These are phyloP conservation scores for Fissipunctia ypsillon DNA, from an alignment of 2,888 invertebrate species.

Conservation along the genomic window DNA sequence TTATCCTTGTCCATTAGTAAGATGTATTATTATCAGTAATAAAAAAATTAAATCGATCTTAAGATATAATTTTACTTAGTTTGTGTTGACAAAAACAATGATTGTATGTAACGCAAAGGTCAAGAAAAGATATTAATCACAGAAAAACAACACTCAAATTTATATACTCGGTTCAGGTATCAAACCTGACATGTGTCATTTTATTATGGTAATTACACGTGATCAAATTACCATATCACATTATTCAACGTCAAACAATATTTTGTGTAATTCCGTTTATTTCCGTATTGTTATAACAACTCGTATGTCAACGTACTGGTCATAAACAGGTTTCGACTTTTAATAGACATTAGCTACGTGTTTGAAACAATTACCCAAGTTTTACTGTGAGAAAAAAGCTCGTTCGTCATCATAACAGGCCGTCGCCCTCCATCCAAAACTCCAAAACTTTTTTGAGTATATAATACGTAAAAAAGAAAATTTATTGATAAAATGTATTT, in stretches of 20 bases:
- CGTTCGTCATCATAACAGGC: conserved; percentile 70
- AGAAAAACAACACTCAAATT: conserved; percentile 1
- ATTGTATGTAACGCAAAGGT: not conserved
- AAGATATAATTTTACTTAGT: not conserved
- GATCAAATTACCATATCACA: conserved; percentile 44
- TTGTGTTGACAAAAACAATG: not conserved
- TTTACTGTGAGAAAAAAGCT: conserved; percentile 79
- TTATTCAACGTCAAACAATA: conserved; percentile 42
- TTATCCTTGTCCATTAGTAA: conserved; percentile 38
- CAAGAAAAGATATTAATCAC: conserved; percentile 23
- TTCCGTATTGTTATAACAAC: conserved; percentile 61
- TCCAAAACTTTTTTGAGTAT: conserved; percentile 62
- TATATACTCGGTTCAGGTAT: conserved; percentile 3
- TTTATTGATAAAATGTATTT: conserved; percentile 32
- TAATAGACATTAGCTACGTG: conserved; percentile 73
- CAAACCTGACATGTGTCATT: conserved; percentile 21
- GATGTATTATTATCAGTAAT: not conserved
- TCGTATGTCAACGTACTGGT: conserved; percentile 68
- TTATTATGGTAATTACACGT: conserved; percentile 35
- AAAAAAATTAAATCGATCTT: not conserved
- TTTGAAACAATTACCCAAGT: conserved; percentile 77
- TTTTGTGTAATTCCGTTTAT: conserved; percentile 47
- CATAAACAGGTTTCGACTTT: conserved; percentile 73
- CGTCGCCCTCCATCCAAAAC: conserved; percentile 71
- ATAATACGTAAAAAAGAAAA: conserved; percentile 46